Evolutionary conservation across 2,888 invertebrate genomes (phyloP), one percentile per base, ranked within the genome.

Genomic region (Xestoiulus laeticollis): DNA sequence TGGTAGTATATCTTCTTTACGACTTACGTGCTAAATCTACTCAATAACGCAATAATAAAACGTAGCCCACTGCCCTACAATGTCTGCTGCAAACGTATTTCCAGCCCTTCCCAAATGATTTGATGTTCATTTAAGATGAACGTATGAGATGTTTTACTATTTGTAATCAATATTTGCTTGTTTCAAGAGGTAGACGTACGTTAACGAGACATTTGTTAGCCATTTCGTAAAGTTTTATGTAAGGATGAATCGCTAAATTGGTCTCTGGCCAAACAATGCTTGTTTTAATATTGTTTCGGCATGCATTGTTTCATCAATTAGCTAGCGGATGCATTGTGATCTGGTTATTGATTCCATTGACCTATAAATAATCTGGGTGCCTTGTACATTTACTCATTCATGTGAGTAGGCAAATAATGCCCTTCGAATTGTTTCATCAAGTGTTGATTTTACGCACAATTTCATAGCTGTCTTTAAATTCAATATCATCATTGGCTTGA

Each of bases 331-430:
- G 22, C 68, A 26, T 68, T 68, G 48, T 68, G 68, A 68, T 68
- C 68, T 68, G 68, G 68, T 68, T 68, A 68, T 68, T 68, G 68
- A 68, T 68, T 68, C 68, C 68, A 26, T 68, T 68, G 68, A 68
- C 68, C 68, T 68, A 68, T 68, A 68, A 68, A 68, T 22, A 68
- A 68, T 68, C 68, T 68, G 22, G 68, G 68, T 68, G 68, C 68
- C 68, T 68, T 68, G 26, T 22, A 68, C 26, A 68, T n/a, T n/a
- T 68, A 68, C 68, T 68, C 68, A 5, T 68, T 68, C 68, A n/a
- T 22, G 22, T 22, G 68, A 38, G 3, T 59, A 22, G 26, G 22
- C 22, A 68, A 10, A 26, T 68, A 68, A 22, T 22, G 68, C 22
- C 26, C 22, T 26, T 68, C 68, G 12, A 26, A 68, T 68, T 68